A percentile compares a stretch with the other conserved stretches of the same genome.
Conservation (phyloP, 2,888 invertebrate genomes). For the Andrena chrysosceles region DNA sequence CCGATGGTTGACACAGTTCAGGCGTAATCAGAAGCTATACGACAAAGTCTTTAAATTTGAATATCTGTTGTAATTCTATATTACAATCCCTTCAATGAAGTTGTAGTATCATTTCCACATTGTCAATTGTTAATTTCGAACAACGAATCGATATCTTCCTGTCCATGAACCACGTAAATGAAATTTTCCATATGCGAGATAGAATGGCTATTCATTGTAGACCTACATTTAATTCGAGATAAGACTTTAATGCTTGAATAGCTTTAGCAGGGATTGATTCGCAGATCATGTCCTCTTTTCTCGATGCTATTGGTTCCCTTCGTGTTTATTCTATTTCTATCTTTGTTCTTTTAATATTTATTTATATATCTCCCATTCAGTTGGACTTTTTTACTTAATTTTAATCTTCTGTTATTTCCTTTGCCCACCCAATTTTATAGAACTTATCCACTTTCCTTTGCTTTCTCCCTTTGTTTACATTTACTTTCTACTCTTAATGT, state of each 20-base stretch:
- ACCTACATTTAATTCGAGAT: constrained; percentile 16
- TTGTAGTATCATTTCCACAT: neutral
- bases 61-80: neutral
- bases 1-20: neutral
- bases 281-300: neutral
- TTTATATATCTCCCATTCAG: neutral
- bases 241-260: constrained; percentile 4
- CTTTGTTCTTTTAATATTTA: neutral
- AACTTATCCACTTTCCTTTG: no score
- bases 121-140: neutral
- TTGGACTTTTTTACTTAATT: no score
- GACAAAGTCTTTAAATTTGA: no score
- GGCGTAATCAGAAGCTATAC: neutral
- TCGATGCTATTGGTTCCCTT: neutral
- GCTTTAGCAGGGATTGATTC: neutral
- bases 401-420: no score
- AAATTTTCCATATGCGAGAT: neutral
- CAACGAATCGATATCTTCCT: neutral
- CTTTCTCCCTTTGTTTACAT: no score
- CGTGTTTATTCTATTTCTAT: neutral
- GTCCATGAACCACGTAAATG: no score
- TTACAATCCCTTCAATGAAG: neutral
- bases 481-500: no score
- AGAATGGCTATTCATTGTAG: constrained; percentile 1
- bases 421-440: no score